Percentiles rank a stretch among this genome's conserved stretches.
These are phyloP conservation scores for Holocentrus rufus DNA, from an alignment of 2,797 vertebrate species.

Conservation along the genomic window DNA sequence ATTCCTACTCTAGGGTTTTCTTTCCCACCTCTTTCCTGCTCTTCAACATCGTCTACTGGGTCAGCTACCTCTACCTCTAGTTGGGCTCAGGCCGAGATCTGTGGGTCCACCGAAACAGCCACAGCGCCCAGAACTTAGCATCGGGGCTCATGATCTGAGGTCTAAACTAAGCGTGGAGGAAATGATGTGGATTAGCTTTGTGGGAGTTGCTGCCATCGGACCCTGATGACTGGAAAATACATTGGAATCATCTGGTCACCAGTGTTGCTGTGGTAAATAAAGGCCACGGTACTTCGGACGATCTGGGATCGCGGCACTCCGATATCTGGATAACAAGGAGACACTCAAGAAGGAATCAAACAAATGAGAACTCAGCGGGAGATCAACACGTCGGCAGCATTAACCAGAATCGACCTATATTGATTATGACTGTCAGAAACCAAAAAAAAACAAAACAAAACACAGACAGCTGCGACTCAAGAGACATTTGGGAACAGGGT, in stretches of 20 bases:
- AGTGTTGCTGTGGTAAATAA: background rate
- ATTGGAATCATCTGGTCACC: background rate
- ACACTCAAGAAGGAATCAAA: background rate
- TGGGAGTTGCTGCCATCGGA: constrained; percentile 27
- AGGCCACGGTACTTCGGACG: constrained; percentile 28
- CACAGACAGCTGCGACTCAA: constrained; percentile 29
- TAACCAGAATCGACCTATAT: constrained; percentile 22
- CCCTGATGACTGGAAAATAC: background rate
- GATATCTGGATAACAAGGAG: background rate
- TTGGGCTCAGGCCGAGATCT: constrained; percentile 11
- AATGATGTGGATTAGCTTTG: constrained; percentile 19
- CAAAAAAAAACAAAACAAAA: constrained; percentile 26
- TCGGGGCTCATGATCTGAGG: constrained; percentile 36
- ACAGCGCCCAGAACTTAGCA: constrained; percentile 29
- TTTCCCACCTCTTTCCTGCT: constrained; percentile 97
- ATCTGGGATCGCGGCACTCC: background rate
- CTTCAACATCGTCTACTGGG: constrained; percentile 98
- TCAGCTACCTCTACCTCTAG: constrained; percentile 98
- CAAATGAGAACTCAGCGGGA: constrained; percentile 23
- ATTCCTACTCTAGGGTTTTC: constrained; percentile 95
- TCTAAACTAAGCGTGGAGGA: constrained; percentile 28
- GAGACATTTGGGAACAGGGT: constrained; percentile 41
- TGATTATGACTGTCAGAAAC: constrained; percentile 34
- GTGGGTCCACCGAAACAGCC: background rate
- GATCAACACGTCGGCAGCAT: constrained; percentile 33